Evolutionary conservation across 1,140 invertebrate genomes (phyloP).

Genomic region (Gerris buenoi): DNA sequence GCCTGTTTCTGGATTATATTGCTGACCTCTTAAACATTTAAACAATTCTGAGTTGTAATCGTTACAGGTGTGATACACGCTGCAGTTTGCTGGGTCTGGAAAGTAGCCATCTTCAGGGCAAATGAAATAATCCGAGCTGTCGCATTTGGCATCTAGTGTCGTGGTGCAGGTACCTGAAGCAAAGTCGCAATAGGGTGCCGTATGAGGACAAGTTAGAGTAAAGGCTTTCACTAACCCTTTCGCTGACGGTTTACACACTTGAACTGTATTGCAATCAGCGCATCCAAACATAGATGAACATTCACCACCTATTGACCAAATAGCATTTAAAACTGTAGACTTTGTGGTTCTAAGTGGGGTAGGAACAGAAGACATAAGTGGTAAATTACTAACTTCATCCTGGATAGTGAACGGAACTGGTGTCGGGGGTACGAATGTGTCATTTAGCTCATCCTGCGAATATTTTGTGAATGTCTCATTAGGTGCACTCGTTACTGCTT

Average conservation of each 20-base stretch:
- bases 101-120: constrained; percentile 8
- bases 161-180: constrained; percentile 7
- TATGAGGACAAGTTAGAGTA: constrained; percentile 2
- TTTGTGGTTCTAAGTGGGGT: too few species aligned
- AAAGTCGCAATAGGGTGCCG: constrained; percentile 7
- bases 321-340: too few species aligned
- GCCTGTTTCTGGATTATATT: neutral
- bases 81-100: constrained; percentile 10
- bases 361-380: too few species aligned
- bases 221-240: neutral
- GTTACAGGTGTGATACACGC: neutral
- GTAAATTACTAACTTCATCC: too few species aligned
- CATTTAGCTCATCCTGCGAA: too few species aligned
- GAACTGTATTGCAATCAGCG: constrained; percentile 4
- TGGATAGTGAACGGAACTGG: too few species aligned
- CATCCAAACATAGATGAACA: constrained; percentile 5
- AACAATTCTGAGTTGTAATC: neutral
- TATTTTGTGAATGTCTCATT: too few species aligned
- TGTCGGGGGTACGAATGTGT: too few species aligned
- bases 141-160: neutral
- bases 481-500: too few species aligned
- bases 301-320: too few species aligned
- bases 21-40: neutral
- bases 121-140: constrained; percentile 3
- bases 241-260: constrained; percentile 3